phyloP scores from a whole-genome alignment of 2,888 invertebrate genomes.

The Clanis bilineata region DNA sequence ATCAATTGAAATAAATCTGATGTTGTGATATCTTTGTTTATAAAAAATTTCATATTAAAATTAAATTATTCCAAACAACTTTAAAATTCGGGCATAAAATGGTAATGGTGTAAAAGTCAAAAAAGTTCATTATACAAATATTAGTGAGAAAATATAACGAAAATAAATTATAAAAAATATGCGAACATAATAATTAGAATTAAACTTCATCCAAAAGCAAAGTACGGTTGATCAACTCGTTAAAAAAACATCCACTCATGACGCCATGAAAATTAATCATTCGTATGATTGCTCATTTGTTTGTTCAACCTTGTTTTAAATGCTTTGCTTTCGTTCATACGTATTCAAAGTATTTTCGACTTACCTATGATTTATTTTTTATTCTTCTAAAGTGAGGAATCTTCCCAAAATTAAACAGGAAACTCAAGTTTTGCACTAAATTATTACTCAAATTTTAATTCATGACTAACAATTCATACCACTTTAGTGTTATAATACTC shows the following conservation, averaged over 20 bases:
- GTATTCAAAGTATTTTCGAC: background rate
- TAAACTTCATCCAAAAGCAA: background rate
- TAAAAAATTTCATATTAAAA: no score
- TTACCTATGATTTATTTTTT: background rate
- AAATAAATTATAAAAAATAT: background rate
- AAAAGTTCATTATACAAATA: no score
- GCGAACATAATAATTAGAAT: background rate
- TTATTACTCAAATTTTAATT: background rate
- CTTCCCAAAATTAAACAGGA: background rate
- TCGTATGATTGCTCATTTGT: background rate
- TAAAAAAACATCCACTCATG: background rate
- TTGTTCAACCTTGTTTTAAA: background rate
- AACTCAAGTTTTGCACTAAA: background rate
- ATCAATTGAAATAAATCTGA: no score
- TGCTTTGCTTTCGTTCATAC: no score
- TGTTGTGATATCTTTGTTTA: no score
- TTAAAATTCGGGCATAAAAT: no score
- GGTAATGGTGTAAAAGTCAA: no score
- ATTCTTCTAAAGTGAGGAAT: constrained; percentile 2
- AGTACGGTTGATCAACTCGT: no score
- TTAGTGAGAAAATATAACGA: no score
- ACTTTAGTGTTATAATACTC: background rate
- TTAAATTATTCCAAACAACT: no score
- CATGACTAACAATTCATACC: background rate
- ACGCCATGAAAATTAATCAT: no score